Conservation (phyloP, 2,797 vertebrate genomes). For the Xerus rutilus region DNA sequence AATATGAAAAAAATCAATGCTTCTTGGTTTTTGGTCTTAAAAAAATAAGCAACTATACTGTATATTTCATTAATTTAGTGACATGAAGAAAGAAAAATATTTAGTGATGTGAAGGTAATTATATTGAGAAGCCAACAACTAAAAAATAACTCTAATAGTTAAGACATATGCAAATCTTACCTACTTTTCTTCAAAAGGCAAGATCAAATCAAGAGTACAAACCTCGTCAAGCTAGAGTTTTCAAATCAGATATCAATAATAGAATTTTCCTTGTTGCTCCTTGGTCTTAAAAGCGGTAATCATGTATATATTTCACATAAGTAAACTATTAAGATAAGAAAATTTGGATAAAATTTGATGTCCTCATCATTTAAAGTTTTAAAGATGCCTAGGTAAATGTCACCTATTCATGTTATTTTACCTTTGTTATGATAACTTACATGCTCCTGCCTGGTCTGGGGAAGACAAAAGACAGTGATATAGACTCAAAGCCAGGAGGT, state of each 20-base stretch:
- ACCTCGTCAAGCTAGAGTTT: background rate
- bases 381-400: background rate
- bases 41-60: background rate
- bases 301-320: background rate
- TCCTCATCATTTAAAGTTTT: background rate
- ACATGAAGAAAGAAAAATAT: background rate
- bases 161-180: background rate
- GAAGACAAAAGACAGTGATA: background rate
- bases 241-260: background rate
- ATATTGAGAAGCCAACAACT: background rate
- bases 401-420: background rate
- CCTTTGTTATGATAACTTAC: background rate
- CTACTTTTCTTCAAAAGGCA: background rate
- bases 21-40: background rate
- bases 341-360: background rate
- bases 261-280: background rate
- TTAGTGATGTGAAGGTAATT: background rate
- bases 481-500: background rate
- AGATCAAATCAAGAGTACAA: background rate
- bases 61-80: background rate
- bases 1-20: background rate
- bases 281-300: background rate
- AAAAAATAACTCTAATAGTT: slow-evolving; percentile 8
- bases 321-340: background rate
- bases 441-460: background rate